Conservation (phyloP, 1,140 invertebrate genomes). For the Drosophila sechellia region DNA sequence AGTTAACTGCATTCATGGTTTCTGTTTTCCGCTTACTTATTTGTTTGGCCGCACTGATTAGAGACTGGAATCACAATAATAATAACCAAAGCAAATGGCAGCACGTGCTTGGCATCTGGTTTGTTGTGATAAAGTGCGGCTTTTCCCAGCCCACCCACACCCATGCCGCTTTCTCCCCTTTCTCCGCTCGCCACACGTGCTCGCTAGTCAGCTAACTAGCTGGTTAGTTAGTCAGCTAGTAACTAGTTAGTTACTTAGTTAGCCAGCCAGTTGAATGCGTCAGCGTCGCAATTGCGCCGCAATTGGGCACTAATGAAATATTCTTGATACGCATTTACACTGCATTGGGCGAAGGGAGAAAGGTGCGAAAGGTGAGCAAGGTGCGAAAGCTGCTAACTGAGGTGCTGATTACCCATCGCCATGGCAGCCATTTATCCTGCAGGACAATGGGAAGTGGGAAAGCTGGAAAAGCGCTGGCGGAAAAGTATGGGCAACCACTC, state of each 20-base stretch:
- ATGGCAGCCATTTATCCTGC: slow-evolving; percentile 3
- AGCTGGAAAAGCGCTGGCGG: neutral
- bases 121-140: slow-evolving; percentile 29
- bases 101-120: slow-evolving; percentile 36
- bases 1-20: neutral
- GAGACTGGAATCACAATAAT: slow-evolving; percentile 15
- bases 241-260: neutral
- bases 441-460: neutral
- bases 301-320: slow-evolving; percentile 29
- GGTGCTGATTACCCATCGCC: slow-evolving; percentile 4
- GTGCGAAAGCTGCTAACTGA: neutral
- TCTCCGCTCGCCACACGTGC: slow-evolving; percentile 10
- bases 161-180: neutral
- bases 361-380: neutral
- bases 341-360: neutral
- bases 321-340: slow-evolving; percentile 30
- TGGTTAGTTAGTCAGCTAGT: slow-evolving; percentile 11
- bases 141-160: slow-evolving; percentile 1
- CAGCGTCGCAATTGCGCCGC: slow-evolving; percentile 34
- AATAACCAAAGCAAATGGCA: slow-evolving; percentile 9
- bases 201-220: slow-evolving; percentile 1
- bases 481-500: neutral
- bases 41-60: slow-evolving; percentile 17
- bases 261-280: slow-evolving; percentile 7
- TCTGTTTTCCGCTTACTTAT: neutral